A percentile compares a stretch with the other conserved stretches of the same genome.
Conservation (phyloP, 2,888 invertebrate genomes). For the Hypomecis atomaria region DNA sequence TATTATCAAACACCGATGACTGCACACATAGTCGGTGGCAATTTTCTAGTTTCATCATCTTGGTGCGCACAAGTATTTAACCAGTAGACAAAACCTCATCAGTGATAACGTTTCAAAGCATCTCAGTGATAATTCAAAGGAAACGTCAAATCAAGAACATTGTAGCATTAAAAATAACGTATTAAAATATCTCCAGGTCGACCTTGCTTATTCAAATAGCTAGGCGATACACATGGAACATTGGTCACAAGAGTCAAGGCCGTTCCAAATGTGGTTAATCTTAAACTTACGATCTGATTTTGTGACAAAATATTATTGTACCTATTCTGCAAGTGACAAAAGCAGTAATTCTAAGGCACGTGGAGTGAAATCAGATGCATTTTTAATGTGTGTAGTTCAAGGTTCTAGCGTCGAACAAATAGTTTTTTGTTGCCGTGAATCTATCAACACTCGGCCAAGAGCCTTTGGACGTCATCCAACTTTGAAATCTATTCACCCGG, state of each 20-base stretch:
- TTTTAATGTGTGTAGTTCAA: conserved; percentile 58
- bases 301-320: conserved; percentile 7
- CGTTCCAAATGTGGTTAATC: conserved; percentile 32
- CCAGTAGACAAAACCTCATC: background rate
- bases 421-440: conserved; percentile 49
- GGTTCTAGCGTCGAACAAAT: conserved; percentile 49
- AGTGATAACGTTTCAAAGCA: background rate
- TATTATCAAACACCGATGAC: background rate
- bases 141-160: conserved; percentile 10
- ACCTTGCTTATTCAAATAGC: conserved; percentile 39
- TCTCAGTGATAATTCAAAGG: background rate
- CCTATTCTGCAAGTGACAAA: background rate
- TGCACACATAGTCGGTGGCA: background rate
- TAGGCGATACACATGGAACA: conserved; percentile 34
- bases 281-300: conserved; percentile 19
- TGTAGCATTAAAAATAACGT: conserved; percentile 23
- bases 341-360: conserved; percentile 22
- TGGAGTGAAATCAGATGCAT: conserved; percentile 40
- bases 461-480: conserved; percentile 66
- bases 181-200: conserved; percentile 26
- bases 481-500: conserved; percentile 47
- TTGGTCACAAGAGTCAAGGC: conserved; percentile 41
- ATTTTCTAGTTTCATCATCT: background rate
- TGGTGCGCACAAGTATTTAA: background rate
- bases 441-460: conserved; percentile 55